Conservation (phyloP, 1,140 invertebrate species). For the Caenorhabditis inopinata region DNA sequence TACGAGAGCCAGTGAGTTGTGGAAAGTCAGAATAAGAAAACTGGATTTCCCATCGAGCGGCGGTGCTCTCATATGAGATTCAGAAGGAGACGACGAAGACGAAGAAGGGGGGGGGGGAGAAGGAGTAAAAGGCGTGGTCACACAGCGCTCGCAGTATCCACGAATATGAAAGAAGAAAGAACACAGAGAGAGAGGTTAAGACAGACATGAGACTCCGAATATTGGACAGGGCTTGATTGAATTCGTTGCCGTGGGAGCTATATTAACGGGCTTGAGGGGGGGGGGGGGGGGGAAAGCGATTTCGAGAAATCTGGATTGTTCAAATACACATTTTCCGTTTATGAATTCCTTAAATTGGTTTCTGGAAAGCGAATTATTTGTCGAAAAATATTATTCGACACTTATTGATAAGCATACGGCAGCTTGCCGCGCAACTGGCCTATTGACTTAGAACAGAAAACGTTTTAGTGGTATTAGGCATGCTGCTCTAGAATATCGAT, state of each 20-base stretch:
- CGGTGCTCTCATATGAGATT: too few relatives aligned
- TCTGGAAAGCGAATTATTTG: too few relatives aligned
- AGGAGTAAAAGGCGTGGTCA: not conserved
- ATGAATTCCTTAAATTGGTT: too few relatives aligned
- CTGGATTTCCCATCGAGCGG: not conserved
- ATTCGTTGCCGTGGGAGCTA: not conserved
- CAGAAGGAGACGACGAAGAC: not conserved
- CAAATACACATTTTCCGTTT: too few relatives aligned
- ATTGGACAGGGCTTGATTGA: constrained; percentile 25
- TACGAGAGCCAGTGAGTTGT: not conserved
- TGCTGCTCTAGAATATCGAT: too few relatives aligned
- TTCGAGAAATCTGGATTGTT: not conserved
- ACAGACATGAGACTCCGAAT: not conserved
- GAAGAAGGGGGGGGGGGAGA: not conserved
- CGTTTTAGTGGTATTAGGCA: too few relatives aligned
- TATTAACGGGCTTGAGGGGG: too few relatives aligned
- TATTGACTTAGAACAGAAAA: too few relatives aligned
- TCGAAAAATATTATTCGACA: too few relatives aligned
- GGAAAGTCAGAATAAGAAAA: constrained; percentile 18
- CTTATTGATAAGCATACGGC: too few relatives aligned
- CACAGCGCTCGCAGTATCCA: not conserved
- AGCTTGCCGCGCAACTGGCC: too few relatives aligned
- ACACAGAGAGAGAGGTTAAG: not conserved
- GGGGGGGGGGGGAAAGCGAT: too few relatives aligned
- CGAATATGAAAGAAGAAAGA: not conserved